A percentile compares a stretch with the other conserved stretches of the same genome.
phyloP scores from a whole-genome alignment of 2,888 invertebrate genomes.

The Plebejus melissa region DNA sequence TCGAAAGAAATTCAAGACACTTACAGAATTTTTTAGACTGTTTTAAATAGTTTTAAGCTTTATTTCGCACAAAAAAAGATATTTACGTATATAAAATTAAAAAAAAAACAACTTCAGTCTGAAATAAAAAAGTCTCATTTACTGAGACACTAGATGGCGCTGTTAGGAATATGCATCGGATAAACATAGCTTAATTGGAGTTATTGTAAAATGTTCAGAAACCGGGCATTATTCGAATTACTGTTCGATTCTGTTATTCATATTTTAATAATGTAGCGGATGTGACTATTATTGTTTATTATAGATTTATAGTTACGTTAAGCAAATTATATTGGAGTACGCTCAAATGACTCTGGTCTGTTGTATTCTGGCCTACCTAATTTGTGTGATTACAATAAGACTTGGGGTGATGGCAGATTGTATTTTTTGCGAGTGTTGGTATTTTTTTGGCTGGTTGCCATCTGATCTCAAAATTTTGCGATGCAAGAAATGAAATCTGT shows the following conservation, averaged over 20 bases:
- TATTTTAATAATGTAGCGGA: not conserved
- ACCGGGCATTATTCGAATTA: not conserved
- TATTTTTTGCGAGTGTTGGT: not conserved
- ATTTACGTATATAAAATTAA: too few relatives aligned
- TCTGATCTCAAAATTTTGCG: conserved; percentile 24
- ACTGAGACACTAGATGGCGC: not conserved
- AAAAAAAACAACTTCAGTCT: too few relatives aligned
- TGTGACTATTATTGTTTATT: conserved; percentile 22
- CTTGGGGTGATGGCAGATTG: not conserved
- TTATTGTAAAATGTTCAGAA: not conserved
- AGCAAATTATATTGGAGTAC: conserved; percentile 17
- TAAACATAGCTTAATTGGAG: not conserved
- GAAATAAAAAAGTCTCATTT: too few relatives aligned
- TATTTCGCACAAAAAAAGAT: too few relatives aligned
- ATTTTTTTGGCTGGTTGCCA: not conserved
- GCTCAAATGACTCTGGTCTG: conserved; percentile 24
- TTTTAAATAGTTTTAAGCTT: too few relatives aligned
- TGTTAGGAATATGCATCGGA: not conserved
- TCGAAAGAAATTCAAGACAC: too few relatives aligned
- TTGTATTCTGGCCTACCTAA: conserved; percentile 11
- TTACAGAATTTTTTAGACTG: too few relatives aligned
- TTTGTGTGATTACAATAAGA: conserved; percentile 12
- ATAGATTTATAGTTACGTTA: conserved; percentile 21
- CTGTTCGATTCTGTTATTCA: not conserved
- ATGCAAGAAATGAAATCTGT: conserved; percentile 16